Evolutionary conservation across 2,888 invertebrate genomes (phyloP).

Genomic region (Metalampra italica): DNA sequence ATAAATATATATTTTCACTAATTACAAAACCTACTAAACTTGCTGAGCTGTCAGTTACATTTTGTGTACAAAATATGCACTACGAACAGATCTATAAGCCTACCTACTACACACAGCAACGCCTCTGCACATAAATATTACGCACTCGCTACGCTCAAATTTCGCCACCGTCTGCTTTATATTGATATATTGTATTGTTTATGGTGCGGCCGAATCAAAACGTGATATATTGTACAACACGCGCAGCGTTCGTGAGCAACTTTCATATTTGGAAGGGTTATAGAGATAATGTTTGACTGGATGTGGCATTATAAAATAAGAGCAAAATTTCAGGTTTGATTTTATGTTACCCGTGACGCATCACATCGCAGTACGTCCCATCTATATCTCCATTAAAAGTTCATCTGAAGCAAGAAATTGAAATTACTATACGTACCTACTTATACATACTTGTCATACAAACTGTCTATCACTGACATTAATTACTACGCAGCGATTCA

Average conservation of each 20-base stretch:
- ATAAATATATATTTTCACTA: no score
- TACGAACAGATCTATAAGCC: slow-evolving; percentile 26
- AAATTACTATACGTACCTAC: no score
- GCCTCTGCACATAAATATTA: slow-evolving; percentile 63
- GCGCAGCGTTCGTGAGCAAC: slow-evolving; percentile 70
- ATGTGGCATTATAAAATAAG: slow-evolving; percentile 26
- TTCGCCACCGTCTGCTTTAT: slow-evolving; percentile 78
- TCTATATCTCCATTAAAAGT: no score
- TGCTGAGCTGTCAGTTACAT: neutral
- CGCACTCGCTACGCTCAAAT: slow-evolving; percentile 74
- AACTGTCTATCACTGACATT: no score
- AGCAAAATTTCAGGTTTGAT: neutral
- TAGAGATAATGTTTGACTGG: slow-evolving; percentile 44
- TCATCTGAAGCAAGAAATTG: no score
- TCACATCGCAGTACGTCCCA: no score
- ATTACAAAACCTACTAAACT: no score
- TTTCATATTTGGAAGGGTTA: slow-evolving; percentile 74
- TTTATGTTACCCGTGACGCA: no score
- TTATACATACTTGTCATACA: no score
- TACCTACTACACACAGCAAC: slow-evolving; percentile 25
- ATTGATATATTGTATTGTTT: slow-evolving; percentile 79
- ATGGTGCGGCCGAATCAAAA: slow-evolving; percentile 78
- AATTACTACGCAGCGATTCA: no score
- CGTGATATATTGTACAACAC: slow-evolving; percentile 73
- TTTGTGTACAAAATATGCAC: neutral